phyloP scores from a whole-genome alignment of 1,140 invertebrate genomes.

The Luehdorfia chinensis region DNA sequence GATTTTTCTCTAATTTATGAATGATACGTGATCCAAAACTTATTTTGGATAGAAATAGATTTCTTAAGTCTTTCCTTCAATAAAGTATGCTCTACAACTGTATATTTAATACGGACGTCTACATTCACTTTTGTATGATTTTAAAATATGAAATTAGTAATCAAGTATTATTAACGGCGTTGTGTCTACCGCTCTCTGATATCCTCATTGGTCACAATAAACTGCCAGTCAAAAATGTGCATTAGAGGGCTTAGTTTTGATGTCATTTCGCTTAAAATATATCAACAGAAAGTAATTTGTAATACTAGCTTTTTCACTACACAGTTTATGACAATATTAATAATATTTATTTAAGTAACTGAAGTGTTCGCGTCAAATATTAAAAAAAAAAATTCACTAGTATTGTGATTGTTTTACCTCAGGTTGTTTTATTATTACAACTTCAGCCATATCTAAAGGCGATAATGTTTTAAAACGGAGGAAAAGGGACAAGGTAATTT shows the following conservation, averaged over 20 bases:
- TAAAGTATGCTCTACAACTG: too few species aligned
- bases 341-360: constrained; percentile 4
- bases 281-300: too few species aligned
- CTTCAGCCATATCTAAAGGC: too few species aligned
- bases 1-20: too few species aligned
- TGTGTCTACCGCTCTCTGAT: constrained; percentile 23
- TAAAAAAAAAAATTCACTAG: background rate
- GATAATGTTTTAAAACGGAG: background rate
- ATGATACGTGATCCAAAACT: too few species aligned
- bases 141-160: constrained; percentile 32
- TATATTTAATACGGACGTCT: constrained; percentile 23
- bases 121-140: constrained; percentile 32
- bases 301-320: background rate
- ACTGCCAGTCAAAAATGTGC: background rate
- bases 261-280: too few species aligned
- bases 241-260: too few species aligned
- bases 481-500: background rate
- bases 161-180: constrained; percentile 32
- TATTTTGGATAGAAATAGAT: too few species aligned
- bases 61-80: too few species aligned
- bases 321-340: constrained; percentile 1
- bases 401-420: background rate
- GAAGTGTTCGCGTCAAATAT: constrained; percentile 1
- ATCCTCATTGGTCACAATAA: background rate
- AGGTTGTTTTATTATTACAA: background rate